Base-by-base conservation (phyloP, 2,888 invertebrate species). In the Stenodera caucasica region DNA sequence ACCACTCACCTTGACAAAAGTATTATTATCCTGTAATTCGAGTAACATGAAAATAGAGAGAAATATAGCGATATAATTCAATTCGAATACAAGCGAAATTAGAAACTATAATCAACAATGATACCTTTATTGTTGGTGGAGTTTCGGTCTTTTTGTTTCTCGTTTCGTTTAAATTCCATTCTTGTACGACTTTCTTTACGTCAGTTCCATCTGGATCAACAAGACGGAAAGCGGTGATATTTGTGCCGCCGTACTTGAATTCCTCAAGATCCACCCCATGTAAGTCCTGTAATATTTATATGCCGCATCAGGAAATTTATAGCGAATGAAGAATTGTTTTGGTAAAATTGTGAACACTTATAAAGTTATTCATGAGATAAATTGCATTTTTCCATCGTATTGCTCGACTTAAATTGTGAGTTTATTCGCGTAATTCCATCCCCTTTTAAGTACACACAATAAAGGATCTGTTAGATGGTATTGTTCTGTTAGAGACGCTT, bases 171-270 rank as follows among this genome's bases (percentile, higher is more conserved):
- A 69, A 62, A 65, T 88, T 89, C 93, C 93, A 94, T 70, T 91
- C 90, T 66, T 89, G 85, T 53, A 92, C 87, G 30, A 92, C 88
- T 74, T 88, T 88, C 75, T 89, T 87, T 26, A 94, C 89, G 72
- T 91, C 88, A n/a, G 88, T 85, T 67, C 88, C 87, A 65, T 90
- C 88, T 23, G 93, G 92, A 80, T 96, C 94, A 49, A 97, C 90
- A 69, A 98, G 82, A 68, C 96, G 88, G 76, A 97, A 89, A 5
- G 96, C 94, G 1, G 97, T 96, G 69, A 98, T 94, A 81, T 97
- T 97, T 26, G 96, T 96, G 32, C 96, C 96, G 8, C 95, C 94
- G 79, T 96, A 94, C 78, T 92, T 92, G 80, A 97, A 97, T 80
- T 95, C 94, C 75, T 94, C 94, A 74, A 97, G 83, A 81, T 96